Evolutionary conservation across 2,888 invertebrate species (phyloP).

Genomic region (Amblyjoppa fuscipennis): DNA sequence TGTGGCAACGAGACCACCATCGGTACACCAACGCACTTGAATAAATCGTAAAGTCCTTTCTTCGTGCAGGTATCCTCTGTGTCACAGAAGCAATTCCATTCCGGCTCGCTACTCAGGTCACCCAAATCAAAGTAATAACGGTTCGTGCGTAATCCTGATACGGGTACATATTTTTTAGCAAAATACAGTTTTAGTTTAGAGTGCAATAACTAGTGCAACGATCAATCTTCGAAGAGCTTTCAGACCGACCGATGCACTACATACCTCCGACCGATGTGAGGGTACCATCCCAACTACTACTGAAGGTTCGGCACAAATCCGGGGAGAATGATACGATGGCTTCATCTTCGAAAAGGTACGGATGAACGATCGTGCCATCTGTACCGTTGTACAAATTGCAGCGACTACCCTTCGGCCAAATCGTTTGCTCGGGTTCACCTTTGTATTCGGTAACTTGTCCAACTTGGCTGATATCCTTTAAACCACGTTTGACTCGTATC

Average conservation of each 20-base stretch:
- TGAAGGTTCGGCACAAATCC: constrained; percentile 90
- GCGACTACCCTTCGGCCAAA: constrained; percentile 88
- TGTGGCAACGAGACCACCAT: constrained; percentile 93
- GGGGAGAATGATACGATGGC: constrained; percentile 90
- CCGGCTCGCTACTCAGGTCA: constrained; percentile 88
- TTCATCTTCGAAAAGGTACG: constrained; percentile 89
- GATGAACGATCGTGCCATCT: constrained; percentile 96
- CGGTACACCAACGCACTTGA: constrained; percentile 90
- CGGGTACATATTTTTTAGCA: too few relatives aligned
- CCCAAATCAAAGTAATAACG: constrained; percentile 90
- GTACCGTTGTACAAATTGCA: constrained; percentile 93
- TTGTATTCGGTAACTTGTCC: constrained; percentile 91
- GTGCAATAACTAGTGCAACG: too few relatives aligned
- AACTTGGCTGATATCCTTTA: constrained; percentile 90
- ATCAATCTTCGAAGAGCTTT: too few relatives aligned
- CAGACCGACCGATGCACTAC: not conserved
- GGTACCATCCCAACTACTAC: constrained; percentile 69
- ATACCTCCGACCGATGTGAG: constrained; percentile 70
- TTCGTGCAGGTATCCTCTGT: constrained; percentile 89
- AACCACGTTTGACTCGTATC: constrained; percentile 92
- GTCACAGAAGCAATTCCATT: constrained; percentile 87
- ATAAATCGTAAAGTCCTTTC: constrained; percentile 91
- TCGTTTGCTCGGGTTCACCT: constrained; percentile 87
- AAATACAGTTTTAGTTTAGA: too few relatives aligned
- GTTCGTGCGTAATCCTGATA: constrained; percentile 88